These are phyloP conservation scores for Zaprionus bogoriensis DNA, from an alignment of 2,888 invertebrate genomes.

Conservation along the genomic window DNA sequence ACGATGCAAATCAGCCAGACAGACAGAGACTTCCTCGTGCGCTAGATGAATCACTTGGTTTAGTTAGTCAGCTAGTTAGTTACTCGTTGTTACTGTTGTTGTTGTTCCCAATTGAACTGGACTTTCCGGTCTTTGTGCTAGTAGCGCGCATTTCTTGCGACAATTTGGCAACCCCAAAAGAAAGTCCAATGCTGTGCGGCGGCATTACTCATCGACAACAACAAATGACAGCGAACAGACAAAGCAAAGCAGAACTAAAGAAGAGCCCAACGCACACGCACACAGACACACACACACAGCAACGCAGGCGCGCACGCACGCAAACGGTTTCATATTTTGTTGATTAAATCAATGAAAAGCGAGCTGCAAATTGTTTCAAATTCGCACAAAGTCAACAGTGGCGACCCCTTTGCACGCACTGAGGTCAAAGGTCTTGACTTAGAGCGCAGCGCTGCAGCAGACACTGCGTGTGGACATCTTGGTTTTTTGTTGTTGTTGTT, in stretches of 20 bases:
- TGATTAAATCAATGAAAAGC: constrained; percentile 40
- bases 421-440: constrained; percentile 66
- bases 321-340: constrained; percentile 42
- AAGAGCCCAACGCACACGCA: constrained; percentile 21
- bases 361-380: constrained; percentile 7
- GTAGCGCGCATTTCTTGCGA: constrained; percentile 15
- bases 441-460: constrained; percentile 2
- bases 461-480: constrained; percentile 1
- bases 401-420: constrained; percentile 1
- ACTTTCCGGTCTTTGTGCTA: constrained; percentile 62
- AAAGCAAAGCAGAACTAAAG: constrained; percentile 39
- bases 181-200: constrained; percentile 37
- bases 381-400: constrained; percentile 20
- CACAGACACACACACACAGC: not conserved
- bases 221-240: constrained; percentile 17
- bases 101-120: constrained; percentile 50
- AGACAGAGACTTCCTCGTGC: too few species aligned
- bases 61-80: constrained; percentile 32
- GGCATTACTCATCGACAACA: constrained; percentile 45
- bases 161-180: constrained; percentile 53
- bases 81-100: constrained; percentile 16
- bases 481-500: too few species aligned
- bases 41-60: constrained; percentile 27
- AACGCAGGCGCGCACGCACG: constrained; percentile 8
- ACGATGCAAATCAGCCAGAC: constrained; percentile 28